phyloP scores from a whole-genome alignment of 1,140 invertebrate species.

The Zaprionus ghesquierei region DNA sequence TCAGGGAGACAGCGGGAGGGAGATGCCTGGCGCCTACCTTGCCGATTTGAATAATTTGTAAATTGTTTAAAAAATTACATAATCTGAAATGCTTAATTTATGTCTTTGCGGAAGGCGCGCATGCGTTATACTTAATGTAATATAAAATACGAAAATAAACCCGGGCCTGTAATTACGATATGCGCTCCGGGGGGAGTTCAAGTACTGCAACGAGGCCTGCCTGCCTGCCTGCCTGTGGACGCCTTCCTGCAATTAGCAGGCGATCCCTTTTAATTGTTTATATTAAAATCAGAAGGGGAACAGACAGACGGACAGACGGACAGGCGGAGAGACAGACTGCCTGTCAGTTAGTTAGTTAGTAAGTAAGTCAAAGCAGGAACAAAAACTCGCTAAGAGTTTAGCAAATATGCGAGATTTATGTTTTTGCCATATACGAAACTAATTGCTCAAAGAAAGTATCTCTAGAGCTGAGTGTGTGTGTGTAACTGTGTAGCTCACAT shows the following conservation, averaged over 20 bases:
- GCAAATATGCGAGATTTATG: slow-evolving; percentile 73
- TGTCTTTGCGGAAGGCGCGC: slow-evolving; percentile 31
- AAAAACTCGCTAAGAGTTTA: slow-evolving; percentile 31
- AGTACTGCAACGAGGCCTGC: slow-evolving; percentile 6
- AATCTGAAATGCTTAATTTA: slow-evolving; percentile 37
- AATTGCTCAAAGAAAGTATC: slow-evolving; percentile 71
- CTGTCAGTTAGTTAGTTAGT: not conserved
- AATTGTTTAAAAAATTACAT: slow-evolving; percentile 45
- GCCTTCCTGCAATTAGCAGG: slow-evolving; percentile 28
- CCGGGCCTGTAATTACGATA: slow-evolving; percentile 19
- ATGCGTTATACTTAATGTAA: not conserved
- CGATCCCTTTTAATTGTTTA: slow-evolving; percentile 31
- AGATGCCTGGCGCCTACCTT: slow-evolving; percentile 61
- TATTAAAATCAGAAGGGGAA: not conserved
- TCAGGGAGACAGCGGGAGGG: not conserved
- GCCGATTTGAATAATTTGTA: slow-evolving; percentile 63
- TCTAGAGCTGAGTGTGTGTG: slow-evolving; percentile 5
- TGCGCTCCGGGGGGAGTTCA: not conserved
- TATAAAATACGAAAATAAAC: slow-evolving; percentile 13
- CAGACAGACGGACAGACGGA: not conserved
- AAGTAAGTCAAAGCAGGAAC: slow-evolving; percentile 70
- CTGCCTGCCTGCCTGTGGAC: not conserved
- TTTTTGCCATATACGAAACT: slow-evolving; percentile 72
- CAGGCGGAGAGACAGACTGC: not conserved
- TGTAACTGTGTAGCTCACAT: slow-evolving; percentile 2